Base-by-base conservation (phyloP, 30 jellyfish, hydroid and myxozoan species). In the Calvadosia cruxmelitensis region DNA sequence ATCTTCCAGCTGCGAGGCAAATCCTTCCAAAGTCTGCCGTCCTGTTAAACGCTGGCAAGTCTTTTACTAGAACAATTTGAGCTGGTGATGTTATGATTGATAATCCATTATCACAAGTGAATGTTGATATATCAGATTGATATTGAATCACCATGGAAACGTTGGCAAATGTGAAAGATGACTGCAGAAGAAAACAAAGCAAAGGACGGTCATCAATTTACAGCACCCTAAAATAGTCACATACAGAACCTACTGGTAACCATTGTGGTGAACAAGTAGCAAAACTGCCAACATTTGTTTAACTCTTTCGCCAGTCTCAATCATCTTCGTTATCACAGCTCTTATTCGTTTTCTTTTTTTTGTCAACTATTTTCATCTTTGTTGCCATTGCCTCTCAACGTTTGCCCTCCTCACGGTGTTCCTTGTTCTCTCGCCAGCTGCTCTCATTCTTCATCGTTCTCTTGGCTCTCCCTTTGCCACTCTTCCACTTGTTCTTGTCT, bases 1-100 rank as follows among this genome's bases (percentile, higher is more conserved):
- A 87, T 24, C 34, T 53, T 28, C 97, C 97, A 7, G 52, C 78
- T 10, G 87, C 62, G 70, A 87, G 69, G 53, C 97, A 87, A 28
- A 69, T 66, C 13, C 81, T 67, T 48, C 97, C 97, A 81, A 87
- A 87, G 42, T 86, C 69, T 51, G 67, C 62, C 24, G 93, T 53
- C 36, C 79, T 77, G 20, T 61, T 61, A 0, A 65, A 27, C 0
- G 92, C 66, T 12, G 50, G 61, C 0, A 87, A 80, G 35, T 71
- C 74, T 32, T 74, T 48, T 16, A 52, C 13, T 12, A 87, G 51
- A 27, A 72, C 72, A 28, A 67, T 51, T 33, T 80, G 65, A 7
- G 66, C 35, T 25, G 84, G 62, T 29, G 74, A 52, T 30, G 80
- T 24, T 30, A 81, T 79, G 34, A 31, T 50, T 1, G 67, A 26